Evolutionary conservation across 2,797 vertebrate species (phyloP), one percentile per base, ranked within the genome.

Genomic region (Macrochelys suwanniensis): DNA sequence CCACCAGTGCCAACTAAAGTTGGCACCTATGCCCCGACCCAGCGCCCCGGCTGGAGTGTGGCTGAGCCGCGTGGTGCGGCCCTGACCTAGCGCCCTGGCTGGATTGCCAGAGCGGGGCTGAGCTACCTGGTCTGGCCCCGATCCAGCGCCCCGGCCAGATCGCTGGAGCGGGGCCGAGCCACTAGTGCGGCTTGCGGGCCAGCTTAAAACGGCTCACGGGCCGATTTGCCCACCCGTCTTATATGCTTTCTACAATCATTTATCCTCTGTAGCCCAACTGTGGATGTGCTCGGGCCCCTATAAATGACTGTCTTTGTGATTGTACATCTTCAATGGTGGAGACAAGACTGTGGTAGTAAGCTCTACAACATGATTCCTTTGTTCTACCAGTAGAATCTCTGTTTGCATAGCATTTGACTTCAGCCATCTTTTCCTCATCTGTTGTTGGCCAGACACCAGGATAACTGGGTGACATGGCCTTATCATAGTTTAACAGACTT

Each of bases 401-500:
- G n/a, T 31, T 78, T 33, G 33, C 13, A n/a, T 65, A 65, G 31
- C 91, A 82, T 51, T 88, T 83, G 95, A 87, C 10, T 89, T 78
- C 51, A 89, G 37, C 33, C 71, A 23, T 2, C 6, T 95, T 89
- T 56, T 85, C 25, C 57, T 45, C 59, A 65, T 65, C 33, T 53
- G 77, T 51, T 86, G 11, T 33, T 94, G 54, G 59, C 9, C 88
- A 71, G 80, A 76, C 28, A 47, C 42, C 91, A 59, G 91, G 93
- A 56, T 89, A 47, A 74, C 80, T 92, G 68, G 1, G 16, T 82
- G 54, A 59, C 0, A 0, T 42, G 37, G 51, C 89, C 21, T 79
- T 89, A 93, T 84, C 88, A 92, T 61, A 92, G 79, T n/a, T 79
- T 90, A 88, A 85, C 23, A 86, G 91, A 94, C 90, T 21, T 31